Evolutionary conservation across 92 coral and sea anemone species (phyloP).

Genomic region (Virgularia gustaviana): DNA sequence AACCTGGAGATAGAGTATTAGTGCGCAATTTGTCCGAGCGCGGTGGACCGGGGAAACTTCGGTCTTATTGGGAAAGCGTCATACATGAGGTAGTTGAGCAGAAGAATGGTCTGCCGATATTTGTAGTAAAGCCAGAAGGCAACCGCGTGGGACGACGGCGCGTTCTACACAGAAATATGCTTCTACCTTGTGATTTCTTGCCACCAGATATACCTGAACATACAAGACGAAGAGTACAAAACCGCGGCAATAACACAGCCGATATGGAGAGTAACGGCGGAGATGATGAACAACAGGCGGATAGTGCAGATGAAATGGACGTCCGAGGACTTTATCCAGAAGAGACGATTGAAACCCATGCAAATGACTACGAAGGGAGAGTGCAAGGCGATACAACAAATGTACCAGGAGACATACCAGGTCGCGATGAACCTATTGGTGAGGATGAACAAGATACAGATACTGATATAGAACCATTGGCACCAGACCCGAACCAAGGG

Average conservation of each 20-base stretch:
- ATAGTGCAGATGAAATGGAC: too few relatives aligned
- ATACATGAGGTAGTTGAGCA: conserved; percentile 50
- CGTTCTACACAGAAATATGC: conserved; percentile 53
- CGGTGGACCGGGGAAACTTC: conserved; percentile 60
- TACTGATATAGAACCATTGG: too few relatives aligned
- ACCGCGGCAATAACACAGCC: background rate
- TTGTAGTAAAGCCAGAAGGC: conserved; percentile 50
- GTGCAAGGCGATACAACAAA: too few relatives aligned
- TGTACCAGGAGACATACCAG: conserved; percentile 13
- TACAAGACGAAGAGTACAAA: background rate
- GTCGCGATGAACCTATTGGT: conserved; percentile 11
- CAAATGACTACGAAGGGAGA: too few relatives aligned
- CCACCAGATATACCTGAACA: conserved; percentile 35
- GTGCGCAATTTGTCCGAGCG: conserved; percentile 56
- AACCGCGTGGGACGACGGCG: conserved; percentile 36
- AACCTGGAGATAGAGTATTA: conserved; percentile 51
- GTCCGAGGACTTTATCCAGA: too few relatives aligned
- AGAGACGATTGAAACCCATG: too few relatives aligned
- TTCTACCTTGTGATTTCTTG: conserved; percentile 58
- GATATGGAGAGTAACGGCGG: too few relatives aligned
- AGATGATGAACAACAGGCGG: too few relatives aligned
- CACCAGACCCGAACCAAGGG: too few relatives aligned
- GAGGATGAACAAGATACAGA: too few relatives aligned
- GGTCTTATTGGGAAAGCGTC: conserved; percentile 60
- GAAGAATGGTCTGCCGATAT: conserved; percentile 55